These are phyloP conservation scores for Loriculus beryllinus DNA, from an alignment of 2,797 vertebrate genomes.

Conservation along the genomic window DNA sequence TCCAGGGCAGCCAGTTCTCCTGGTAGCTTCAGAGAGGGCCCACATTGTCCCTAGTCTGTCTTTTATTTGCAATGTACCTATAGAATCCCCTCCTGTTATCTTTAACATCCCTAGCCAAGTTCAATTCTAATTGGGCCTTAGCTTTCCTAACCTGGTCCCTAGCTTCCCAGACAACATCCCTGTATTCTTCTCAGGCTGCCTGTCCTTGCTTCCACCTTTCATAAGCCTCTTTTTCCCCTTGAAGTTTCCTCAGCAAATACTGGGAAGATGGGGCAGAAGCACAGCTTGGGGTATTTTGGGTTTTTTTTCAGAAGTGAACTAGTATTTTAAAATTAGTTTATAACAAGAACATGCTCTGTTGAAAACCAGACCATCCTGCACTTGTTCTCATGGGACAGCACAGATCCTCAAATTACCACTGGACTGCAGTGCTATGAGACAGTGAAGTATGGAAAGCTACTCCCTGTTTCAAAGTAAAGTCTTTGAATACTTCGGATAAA, in stretches of 20 bases:
- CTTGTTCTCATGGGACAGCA: not conserved
- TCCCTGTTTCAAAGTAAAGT: not conserved
- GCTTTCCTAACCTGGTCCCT: too few species aligned
- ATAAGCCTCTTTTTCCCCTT: too few species aligned
- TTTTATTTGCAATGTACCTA: too few species aligned
- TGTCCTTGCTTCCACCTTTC: too few species aligned
- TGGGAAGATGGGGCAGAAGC: not conserved
- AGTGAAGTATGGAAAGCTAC: not conserved
- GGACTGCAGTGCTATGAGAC: not conserved
- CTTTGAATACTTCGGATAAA: not conserved
- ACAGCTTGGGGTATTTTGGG: rapidly evolving
- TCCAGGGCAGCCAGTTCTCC: too few species aligned
- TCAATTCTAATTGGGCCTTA: too few species aligned
- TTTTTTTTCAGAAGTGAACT: not conserved
- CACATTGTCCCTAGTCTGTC: too few species aligned
- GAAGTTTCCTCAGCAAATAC: not conserved
- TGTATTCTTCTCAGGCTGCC: too few species aligned
- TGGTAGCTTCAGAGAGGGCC: too few species aligned
- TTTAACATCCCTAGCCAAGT: too few species aligned
- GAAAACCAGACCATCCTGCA: not conserved
- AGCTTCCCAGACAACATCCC: too few species aligned
- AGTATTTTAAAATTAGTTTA: not conserved
- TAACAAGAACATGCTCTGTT: not conserved
- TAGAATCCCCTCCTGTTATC: too few species aligned
- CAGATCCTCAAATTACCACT: not conserved